phyloP scores from a whole-genome alignment of 2,113 vertebrate species.

The Eublepharis macularius region DNA sequence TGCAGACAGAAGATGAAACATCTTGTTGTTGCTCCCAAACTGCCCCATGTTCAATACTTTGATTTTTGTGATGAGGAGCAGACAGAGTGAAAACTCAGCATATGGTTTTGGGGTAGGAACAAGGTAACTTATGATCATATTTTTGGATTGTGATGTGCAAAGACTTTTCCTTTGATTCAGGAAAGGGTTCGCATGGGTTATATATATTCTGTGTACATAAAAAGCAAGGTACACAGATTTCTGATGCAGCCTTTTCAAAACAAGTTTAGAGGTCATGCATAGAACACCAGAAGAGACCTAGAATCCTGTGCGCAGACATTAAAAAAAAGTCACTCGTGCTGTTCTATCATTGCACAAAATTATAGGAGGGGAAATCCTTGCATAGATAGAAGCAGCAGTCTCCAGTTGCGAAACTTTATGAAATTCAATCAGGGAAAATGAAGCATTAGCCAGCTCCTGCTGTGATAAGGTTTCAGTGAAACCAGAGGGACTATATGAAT shows the following conservation, averaged over 20 bases:
- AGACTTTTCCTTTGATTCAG: not conserved
- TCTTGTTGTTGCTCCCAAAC: not conserved
- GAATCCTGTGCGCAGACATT: not conserved
- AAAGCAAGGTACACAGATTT: not conserved
- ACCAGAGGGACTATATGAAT: not conserved
- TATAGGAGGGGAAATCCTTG: not conserved
- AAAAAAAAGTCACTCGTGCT: not conserved
- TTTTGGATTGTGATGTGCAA: not conserved
- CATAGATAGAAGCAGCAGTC: not conserved
- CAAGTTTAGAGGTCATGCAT: not conserved
- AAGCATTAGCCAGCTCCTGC: not conserved
- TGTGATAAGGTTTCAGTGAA: not conserved
- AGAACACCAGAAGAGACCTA: not conserved
- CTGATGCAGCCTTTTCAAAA: not conserved
- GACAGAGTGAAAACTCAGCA: not conserved
- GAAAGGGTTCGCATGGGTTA: not conserved
- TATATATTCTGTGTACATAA: not conserved
- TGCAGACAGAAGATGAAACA: not conserved
- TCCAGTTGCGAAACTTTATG: not conserved
- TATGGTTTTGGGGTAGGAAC: not conserved
- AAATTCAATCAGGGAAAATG: constrained; percentile 7
- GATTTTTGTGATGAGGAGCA: not conserved
- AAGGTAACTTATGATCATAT: not conserved
- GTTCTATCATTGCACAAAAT: not conserved
- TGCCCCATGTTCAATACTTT: not conserved